Conservation (phyloP, 2,797 vertebrate genomes). For the Melopsittacus undulatus region DNA sequence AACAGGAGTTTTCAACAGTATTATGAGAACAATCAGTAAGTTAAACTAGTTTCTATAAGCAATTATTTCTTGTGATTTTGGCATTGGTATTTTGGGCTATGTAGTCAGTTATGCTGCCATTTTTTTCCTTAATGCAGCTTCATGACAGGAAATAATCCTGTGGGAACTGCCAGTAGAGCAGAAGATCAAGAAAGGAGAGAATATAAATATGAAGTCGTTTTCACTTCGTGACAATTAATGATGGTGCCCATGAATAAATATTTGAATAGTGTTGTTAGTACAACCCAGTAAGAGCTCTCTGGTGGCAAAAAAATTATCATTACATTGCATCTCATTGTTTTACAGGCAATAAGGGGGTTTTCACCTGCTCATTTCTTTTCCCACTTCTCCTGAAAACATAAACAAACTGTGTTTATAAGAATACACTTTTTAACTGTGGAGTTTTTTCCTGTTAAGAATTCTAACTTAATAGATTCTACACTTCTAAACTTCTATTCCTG, state of each 20-base stretch:
- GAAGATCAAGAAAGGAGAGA: background rate
- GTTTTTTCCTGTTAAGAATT: background rate
- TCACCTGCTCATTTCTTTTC: background rate
- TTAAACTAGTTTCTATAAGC: background rate
- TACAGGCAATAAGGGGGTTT: background rate
- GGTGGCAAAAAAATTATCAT: conserved; percentile 54
- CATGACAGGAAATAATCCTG: background rate
- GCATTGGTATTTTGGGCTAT: background rate
- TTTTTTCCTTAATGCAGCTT: background rate
- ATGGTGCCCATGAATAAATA: conserved; percentile 37
- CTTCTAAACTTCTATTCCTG: background rate
- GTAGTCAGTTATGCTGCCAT: background rate
- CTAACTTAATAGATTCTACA: background rate
- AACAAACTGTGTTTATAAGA: background rate
- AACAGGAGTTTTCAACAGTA: background rate
- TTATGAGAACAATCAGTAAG: background rate
- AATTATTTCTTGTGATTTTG: background rate
- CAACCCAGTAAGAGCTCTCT: conserved; percentile 52
- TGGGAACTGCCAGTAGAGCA: background rate
- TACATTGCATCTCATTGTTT: conserved; percentile 33
- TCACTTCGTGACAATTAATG: conserved; percentile 39
- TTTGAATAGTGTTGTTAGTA: background rate
- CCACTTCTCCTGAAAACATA: background rate
- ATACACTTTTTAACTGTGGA: background rate
- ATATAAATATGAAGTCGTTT: conserved; percentile 24